These are phyloP conservation scores for Acridotheres tristis DNA, from an alignment of 2,797 vertebrate species.

Conservation along the genomic window DNA sequence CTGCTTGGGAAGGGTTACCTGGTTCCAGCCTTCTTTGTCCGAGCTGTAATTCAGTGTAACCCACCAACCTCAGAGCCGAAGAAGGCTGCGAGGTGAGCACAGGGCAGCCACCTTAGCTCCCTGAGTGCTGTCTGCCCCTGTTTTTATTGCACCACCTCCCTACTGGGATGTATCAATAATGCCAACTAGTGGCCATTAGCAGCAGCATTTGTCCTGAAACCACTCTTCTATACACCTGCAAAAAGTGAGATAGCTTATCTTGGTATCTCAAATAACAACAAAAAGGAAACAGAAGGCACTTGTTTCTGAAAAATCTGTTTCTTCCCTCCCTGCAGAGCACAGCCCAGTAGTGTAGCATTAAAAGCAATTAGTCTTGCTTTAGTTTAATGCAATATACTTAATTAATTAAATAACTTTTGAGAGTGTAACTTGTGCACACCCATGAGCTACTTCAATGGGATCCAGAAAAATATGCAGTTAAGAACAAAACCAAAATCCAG, in stretches of 20 bases:
- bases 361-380: background rate
- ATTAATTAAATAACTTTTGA: background rate
- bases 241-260: background rate
- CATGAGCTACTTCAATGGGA: background rate
- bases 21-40: background rate
- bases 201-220: background rate
- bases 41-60: background rate
- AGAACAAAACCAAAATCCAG: background rate
- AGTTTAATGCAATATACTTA: background rate
- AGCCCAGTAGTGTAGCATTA: background rate
- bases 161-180: slow-evolving; percentile 2
- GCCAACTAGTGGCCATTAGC: slow-evolving; percentile 33
- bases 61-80: background rate
- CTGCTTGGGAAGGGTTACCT: background rate
- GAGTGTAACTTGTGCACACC: background rate
- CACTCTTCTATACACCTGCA: background rate
- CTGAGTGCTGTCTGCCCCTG: rapidly evolving
- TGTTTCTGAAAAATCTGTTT: background rate
- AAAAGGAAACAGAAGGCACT: background rate
- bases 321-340: background rate
- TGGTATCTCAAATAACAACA: background rate
- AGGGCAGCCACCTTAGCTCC: background rate
- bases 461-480: background rate
- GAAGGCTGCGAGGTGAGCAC: rapidly evolving
- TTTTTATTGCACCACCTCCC: background rate